Base-by-base conservation (phyloP, 2,888 invertebrate genomes). In the Andrena flavipes region DNA sequence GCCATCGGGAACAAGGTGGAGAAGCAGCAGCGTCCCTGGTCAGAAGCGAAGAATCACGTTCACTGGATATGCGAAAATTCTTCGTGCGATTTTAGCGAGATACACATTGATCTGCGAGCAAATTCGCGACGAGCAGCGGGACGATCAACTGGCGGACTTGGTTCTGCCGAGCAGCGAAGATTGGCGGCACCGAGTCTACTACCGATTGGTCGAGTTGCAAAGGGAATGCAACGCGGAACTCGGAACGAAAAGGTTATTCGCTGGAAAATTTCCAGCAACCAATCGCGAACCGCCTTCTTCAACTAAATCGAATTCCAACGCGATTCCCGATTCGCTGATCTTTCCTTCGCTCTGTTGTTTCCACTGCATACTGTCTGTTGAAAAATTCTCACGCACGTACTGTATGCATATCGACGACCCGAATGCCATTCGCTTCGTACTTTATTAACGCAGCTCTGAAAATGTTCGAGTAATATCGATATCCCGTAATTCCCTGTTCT, bases 111-210 rank as follows among this genome's bases (percentile, higher is more conserved):
- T 67, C 0, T 75, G 84, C 33, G 84, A 76, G 2, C 70, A 82
- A 6, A 13, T 63, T 3, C 48, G 75, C 4, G 85, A 91, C 30
- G 87, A 89, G 26, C 84, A 90, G 65, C 78, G 84, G 54, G 56
- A 74, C 16, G 94, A 92, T 48, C 95, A 95, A 83, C 94, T 95
- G 13, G 95, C 96, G 82, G 95, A 95, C 59, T 94, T 97, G 77
- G 95, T 96, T 51, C 94, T 97, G 54, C 97, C 97, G 10, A 97
- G 97, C 89, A 96, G 97, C 89, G 95, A 95, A 86, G 95, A 95
- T 49, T 97, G 96, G 96, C 94, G 96, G 78, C 95, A 96, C 56
- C 95, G 95, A 85, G 96, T 96, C 91, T 97, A 97, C 91, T 96
- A 96, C 91, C 94, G 95, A 79, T 94, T 97, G 83, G 96, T 97